Base-by-base conservation (phyloP, 2,113 vertebrate species). In the Dipodomys stephensi region DNA sequence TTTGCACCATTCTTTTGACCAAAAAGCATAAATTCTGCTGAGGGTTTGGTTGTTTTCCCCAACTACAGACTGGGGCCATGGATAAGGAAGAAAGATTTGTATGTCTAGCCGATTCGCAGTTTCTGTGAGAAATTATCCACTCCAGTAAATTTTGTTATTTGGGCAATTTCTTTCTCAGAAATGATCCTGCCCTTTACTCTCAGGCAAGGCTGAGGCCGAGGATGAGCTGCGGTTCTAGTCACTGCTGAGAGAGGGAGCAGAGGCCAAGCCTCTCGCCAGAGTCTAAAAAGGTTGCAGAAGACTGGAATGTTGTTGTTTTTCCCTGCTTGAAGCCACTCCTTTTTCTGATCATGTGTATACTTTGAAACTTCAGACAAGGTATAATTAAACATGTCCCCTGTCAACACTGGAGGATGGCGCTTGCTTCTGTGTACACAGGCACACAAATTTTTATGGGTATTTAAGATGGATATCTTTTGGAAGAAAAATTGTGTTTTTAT, bases 81-180 rank as follows among this genome's bases (percentile, higher is more conserved):
- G 86, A 73, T 22, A 82, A 83, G 77, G 49, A 89, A 64, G 69
- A 72, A 86, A 86, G 82, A 95, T 93, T 72, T 92, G 77, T 60
- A 25, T 92, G 64, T 78, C 39, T 10, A 57, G 67, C 77, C 87
- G 95, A 96, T 88, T 69, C 93, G 91, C 94, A 92, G 88, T 35
- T 88, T 95, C 96, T 93, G 82, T 95, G 94, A 96, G 93, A 95
- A 96, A 96, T 92, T 86, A 95, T 92, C 32, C 95, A 96, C 92
- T 90, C 87, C 90, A 93, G 11, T 94, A 96, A 86, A 57, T 87
- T 96, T 93, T 93, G 90, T 96, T 94, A 95, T 95, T 96, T 87
- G 73, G 94, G 90, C 90, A 77, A 86, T 95, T 93, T 93, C 85
- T 81, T 82, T 95, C 92, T 93, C 69, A 81, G 76, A 92, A 88